Conservation (phyloP, 2,113 vertebrate species). For the Triplophysa dalaica region DNA sequence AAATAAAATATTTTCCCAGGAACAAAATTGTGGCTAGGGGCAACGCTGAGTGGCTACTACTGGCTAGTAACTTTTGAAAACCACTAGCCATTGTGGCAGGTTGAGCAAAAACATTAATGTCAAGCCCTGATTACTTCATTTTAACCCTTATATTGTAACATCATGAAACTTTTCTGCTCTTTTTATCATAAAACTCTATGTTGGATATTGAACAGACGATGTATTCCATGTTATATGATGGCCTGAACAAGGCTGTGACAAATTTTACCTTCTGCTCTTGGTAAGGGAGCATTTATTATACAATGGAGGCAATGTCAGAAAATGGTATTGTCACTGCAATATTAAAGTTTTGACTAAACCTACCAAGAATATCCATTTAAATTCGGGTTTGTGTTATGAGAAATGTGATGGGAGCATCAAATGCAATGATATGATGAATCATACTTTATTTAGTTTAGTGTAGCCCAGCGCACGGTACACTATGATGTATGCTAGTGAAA, state of each 20-base stretch:
- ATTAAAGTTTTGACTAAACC: not conserved
- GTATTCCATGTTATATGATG: slow-evolving; percentile 16
- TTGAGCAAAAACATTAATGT: too few species aligned
- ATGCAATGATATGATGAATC: slow-evolving; percentile 13
- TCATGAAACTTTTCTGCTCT: not conserved
- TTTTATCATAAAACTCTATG: not conserved
- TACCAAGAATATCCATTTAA: not conserved
- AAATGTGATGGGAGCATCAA: slow-evolving; percentile 13
- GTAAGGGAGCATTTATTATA: slow-evolving; percentile 4
- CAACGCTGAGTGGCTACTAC: too few species aligned
- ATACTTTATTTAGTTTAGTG: slow-evolving; percentile 13
- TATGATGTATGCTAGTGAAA: slow-evolving; percentile 10
- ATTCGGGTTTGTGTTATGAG: not conserved
- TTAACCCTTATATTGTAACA: too few species aligned
- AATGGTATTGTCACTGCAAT: not conserved
- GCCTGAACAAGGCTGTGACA: slow-evolving; percentile 2
- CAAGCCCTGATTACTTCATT: too few species aligned
- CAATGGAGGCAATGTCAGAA: not conserved
- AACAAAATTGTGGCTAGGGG: too few species aligned
- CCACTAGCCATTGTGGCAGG: too few species aligned
- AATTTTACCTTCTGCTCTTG: not conserved
- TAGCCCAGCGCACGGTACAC: not conserved
- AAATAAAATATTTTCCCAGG: too few species aligned
- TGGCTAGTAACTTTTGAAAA: too few species aligned
- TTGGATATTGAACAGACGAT: not conserved